These are phyloP conservation scores for Torymus texanus DNA, from an alignment of 2,888 invertebrate species.

Conservation along the genomic window DNA sequence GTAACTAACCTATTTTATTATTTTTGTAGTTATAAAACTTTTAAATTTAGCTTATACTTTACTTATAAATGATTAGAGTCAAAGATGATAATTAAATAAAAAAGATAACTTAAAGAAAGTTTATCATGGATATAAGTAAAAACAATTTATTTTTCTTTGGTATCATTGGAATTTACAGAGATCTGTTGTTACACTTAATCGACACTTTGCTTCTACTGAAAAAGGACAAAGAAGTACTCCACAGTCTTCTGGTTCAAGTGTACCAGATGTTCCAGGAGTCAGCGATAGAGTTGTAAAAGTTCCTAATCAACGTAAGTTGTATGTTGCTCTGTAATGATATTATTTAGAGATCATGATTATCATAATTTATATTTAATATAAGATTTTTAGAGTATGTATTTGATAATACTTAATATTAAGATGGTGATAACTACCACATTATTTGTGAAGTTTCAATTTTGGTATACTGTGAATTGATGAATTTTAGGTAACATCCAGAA, in stretches of 20 bases:
- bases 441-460: background rate
- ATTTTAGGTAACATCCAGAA: too few relatives aligned
- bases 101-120: background rate
- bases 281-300: constrained; percentile 75
- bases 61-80: too few relatives aligned
- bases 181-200: constrained; percentile 5
- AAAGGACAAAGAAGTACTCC: constrained; percentile 44
- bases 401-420: constrained; percentile 8
- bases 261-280: constrained; percentile 80
- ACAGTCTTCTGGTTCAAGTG: constrained; percentile 59
- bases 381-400: background rate
- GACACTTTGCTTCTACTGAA: constrained; percentile 14
- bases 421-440: background rate
- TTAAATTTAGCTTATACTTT: background rate
- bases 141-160: constrained; percentile 5
- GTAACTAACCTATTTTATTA: constrained; percentile 18
- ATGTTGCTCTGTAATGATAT: background rate
- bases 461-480: too few relatives aligned
- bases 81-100: constrained; percentile 10
- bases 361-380: too few relatives aligned
- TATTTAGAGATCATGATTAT: too few relatives aligned
- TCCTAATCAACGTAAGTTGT: constrained; percentile 66
- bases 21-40: background rate
- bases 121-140: background rate
- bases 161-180: constrained; percentile 25